Base-by-base conservation (phyloP, 2,113 vertebrate species). In the Cardinalis cardinalis region DNA sequence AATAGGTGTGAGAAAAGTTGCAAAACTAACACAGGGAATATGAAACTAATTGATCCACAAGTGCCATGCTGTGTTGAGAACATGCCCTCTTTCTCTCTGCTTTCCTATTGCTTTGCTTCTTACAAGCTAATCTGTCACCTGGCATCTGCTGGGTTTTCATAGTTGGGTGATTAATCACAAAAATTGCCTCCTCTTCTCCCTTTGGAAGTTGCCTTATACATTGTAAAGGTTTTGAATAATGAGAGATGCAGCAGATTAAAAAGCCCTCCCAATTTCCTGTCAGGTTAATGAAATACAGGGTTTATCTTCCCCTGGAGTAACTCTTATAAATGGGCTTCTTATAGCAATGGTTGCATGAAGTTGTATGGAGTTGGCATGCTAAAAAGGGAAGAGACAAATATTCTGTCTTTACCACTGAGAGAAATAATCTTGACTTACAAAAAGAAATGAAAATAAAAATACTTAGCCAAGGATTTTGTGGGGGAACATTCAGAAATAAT, bases 131-230 rank as follows among this genome's bases (percentile, higher is more conserved):
- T 95, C 81, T 80, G 82, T 94, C 89, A 90, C 75, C 49, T 92
- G 84, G 52, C 77, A 87, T 68, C 80, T 90, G 61, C 84, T 87
- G 84, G 46, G 61, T 95, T 93, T 82, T 81, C 68, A 40, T 80
- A 80, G 85, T 88, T 93, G 78, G 82, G 44, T 94, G 78, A 92
- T 95, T 90, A 93, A 94, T 96, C 84, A 87, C 77, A 89, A 92
- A 92, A 88, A 80, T 44, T 51, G 71, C 87, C 59, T 79, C 82
- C 29, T 92, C 40, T 86, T 87, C 69, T 94, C 81, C 74, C 89
- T 90, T 73, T 94, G 90, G 90, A 95, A 92, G 83, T 88, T 88
- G 41, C 38, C 75, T 82, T 91, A 61, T 63, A 79, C 73, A 43
- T 81, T 87, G 76, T 81, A 91, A 94, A 91, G 59, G 19, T 43